phyloP scores from a whole-genome alignment of 2,888 invertebrate genomes.

The Trichogramma dendrolimi region DNA sequence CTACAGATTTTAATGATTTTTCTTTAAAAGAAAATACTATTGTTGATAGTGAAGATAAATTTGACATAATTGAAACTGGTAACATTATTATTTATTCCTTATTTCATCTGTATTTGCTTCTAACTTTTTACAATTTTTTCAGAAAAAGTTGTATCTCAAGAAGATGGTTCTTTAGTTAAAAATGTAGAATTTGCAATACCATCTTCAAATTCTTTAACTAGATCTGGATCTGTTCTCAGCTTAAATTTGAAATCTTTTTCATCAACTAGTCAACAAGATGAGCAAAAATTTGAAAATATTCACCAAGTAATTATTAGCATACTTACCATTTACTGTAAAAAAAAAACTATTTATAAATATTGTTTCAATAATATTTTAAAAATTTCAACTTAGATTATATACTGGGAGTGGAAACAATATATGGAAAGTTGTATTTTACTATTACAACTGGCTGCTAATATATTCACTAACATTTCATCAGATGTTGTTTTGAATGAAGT shows the following conservation, averaged over 20 bases:
- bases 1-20: constrained; percentile 44
- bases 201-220: constrained; percentile 40
- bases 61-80: constrained; percentile 41
- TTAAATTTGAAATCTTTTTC: constrained; percentile 51
- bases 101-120: background rate
- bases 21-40: constrained; percentile 37
- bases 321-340: background rate
- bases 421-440: constrained; percentile 56
- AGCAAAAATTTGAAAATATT: constrained; percentile 42
- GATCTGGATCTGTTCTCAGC: constrained; percentile 50
- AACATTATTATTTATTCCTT: constrained; percentile 6
- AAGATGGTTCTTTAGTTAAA: constrained; percentile 48
- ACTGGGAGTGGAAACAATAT: constrained; percentile 51
- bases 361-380: constrained; percentile 11
- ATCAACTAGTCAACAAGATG: constrained; percentile 44
- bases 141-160: constrained; percentile 45
- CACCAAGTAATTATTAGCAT: constrained; percentile 40
- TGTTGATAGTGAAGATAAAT: constrained; percentile 36
- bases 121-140: constrained; percentile 20
- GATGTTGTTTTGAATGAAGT: constrained; percentile 57
- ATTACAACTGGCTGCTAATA: constrained; percentile 55
- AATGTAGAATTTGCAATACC: constrained; percentile 46
- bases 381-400: constrained; percentile 40
- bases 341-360: constrained; percentile 4
- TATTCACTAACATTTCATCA: constrained; percentile 56